Percentiles rank a stretch among this genome's conserved stretches.
Conservation (phyloP, 2,113 vertebrate genomes). For the Illadopsis cleaveri region DNA sequence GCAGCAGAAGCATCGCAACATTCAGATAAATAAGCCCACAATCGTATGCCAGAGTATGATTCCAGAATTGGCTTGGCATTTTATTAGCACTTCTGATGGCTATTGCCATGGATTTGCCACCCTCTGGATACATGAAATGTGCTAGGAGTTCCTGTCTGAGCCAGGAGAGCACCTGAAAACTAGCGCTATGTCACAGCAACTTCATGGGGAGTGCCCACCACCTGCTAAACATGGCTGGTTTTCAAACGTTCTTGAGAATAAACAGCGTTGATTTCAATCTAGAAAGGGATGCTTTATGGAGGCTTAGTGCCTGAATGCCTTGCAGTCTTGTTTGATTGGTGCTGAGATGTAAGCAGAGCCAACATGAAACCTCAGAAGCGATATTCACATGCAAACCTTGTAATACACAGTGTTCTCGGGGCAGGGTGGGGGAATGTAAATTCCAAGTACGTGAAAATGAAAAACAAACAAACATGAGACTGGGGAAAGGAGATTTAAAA, state of each 20-base stretch:
- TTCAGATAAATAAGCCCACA: neutral
- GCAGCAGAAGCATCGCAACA: neutral
- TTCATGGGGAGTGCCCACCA: neutral
- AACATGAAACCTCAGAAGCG: neutral
- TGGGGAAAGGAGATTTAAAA: neutral
- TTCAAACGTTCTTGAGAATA: neutral
- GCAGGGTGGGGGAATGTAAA: neutral
- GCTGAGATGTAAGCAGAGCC: neutral
- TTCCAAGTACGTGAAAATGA: neutral
- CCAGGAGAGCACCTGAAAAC: neutral
- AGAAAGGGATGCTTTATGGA: neutral
- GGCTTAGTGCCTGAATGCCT: neutral
- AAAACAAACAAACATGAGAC: neutral
- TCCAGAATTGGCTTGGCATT: neutral
- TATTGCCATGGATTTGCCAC: neutral
- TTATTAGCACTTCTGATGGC: neutral
- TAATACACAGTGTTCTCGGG: neutral
- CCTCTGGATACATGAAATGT: neutral
- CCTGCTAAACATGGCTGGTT: neutral
- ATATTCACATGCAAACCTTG: neutral
- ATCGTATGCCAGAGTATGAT: rapidly evolving
- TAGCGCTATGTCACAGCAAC: neutral
- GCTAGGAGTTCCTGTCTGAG: neutral
- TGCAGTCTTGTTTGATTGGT: neutral
- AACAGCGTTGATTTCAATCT: neutral